phyloP scores from a whole-genome alignment of 2,797 vertebrate genomes.

The Petrocephalus schoutedeni region DNA sequence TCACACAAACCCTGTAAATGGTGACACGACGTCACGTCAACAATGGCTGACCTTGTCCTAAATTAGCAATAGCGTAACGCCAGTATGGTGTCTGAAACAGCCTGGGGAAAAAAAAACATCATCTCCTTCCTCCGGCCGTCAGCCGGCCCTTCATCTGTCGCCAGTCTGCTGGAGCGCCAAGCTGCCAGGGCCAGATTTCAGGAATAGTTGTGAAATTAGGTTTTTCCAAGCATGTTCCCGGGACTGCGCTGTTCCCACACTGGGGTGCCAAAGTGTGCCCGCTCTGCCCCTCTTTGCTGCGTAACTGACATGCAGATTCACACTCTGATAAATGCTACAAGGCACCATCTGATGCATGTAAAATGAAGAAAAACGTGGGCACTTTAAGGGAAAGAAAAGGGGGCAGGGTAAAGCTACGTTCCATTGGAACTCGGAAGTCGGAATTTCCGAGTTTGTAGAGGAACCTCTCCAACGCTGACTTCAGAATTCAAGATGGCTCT shows the following conservation, averaged over 20 bases:
- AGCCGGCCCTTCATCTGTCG: slow-evolving; percentile 51
- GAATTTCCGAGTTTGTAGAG: neutral
- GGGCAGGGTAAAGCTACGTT: neutral
- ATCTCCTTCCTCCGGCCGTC: slow-evolving; percentile 33
- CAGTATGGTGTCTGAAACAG: slow-evolving; percentile 52
- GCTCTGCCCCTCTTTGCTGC: neutral
- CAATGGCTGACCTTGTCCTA: slow-evolving; percentile 57
- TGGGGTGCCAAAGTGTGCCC: neutral
- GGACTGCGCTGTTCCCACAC: slow-evolving; percentile 7
- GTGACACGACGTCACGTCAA: slow-evolving; percentile 56
- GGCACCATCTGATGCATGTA: neutral
- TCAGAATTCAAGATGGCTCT: neutral
- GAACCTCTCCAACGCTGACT: neutral
- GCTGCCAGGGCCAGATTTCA: slow-evolving; percentile 41
- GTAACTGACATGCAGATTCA: neutral
- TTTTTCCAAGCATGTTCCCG: slow-evolving; percentile 20
- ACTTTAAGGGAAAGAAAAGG: neutral
- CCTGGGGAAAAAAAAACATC: slow-evolving; percentile 39
- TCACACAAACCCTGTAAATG: slow-evolving; percentile 45
- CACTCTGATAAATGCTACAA: neutral
- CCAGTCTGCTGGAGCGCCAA: slow-evolving; percentile 56
- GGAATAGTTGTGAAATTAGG: slow-evolving; percentile 24
- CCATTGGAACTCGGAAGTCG: neutral
- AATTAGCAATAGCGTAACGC: slow-evolving; percentile 53
- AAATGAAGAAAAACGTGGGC: neutral